Percentiles rank a stretch among this genome's conserved stretches.
These are phyloP conservation scores for Vipera ursinii DNA, from an alignment of 2,797 vertebrate genomes.

Conservation along the genomic window DNA sequence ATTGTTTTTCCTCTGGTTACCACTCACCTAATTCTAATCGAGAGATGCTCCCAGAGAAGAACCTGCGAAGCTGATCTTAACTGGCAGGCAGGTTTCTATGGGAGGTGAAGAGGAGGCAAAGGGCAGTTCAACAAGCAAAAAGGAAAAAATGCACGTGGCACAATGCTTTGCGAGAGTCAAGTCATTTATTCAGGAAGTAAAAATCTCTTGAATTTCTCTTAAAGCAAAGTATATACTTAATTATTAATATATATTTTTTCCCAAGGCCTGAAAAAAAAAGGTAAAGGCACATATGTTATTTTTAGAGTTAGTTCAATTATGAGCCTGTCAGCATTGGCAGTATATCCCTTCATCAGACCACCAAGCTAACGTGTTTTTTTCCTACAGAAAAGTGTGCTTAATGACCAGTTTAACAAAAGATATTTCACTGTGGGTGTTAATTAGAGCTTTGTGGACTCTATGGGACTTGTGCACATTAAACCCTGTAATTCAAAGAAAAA, in stretches of 20 bases:
- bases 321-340: constrained; percentile 57
- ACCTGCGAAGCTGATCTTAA: constrained; percentile 12
- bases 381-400: constrained; percentile 64
- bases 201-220: constrained; percentile 43
- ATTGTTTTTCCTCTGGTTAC: neutral
- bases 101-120: neutral
- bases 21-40: neutral
- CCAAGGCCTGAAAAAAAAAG: constrained; percentile 50
- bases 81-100: neutral
- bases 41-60: neutral
- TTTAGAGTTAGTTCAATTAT: constrained; percentile 62
- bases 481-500: constrained; percentile 64
- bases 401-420: constrained; percentile 62
- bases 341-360: constrained; percentile 65
- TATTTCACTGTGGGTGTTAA: constrained; percentile 62
- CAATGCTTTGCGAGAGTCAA: constrained; percentile 45
- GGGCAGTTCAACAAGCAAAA: neutral
- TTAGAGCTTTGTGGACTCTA: constrained; percentile 63
- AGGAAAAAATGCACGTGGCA: constrained; percentile 11
- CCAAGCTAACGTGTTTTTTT: constrained; percentile 59
- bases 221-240: constrained; percentile 16
- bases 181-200: constrained; percentile 52
- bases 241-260: constrained; percentile 42
- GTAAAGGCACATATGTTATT: constrained; percentile 57
- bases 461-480: constrained; percentile 57